Evolutionary conservation across 2,888 invertebrate genomes (phyloP), one percentile per base, ranked within the genome.

Genomic region (Leucania comma): DNA sequence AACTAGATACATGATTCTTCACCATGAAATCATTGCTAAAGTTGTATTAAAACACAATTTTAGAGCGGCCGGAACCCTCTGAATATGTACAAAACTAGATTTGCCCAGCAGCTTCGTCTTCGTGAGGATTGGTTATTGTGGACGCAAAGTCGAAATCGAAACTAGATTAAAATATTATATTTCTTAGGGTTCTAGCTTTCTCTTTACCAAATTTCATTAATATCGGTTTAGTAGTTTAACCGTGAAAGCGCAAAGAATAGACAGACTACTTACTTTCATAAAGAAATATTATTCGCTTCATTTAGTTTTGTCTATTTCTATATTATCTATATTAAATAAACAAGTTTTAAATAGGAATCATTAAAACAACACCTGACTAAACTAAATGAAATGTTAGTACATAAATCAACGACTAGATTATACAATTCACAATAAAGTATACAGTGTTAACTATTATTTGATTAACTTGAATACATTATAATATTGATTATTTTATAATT

Each of bases 371-470:
- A 64, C 51, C 22, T 24, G n/a, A 62, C 48, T 46, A 10, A 51
- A 57, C 38, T 38, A 68, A 62, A 75, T 57, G 1, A 35, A 71
- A 64, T 61, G 17, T 35, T 51, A 59, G 38, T 35, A 48, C 29
- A 72, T 81, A 81, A 78, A 81, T 78, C 72, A 78, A 54, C 14
- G 3, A 22, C 24, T 61, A 32, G n/a, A 64, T 71, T 71, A 61
- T 53, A 70, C 70, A 62, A 48, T 66, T 53, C 64, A 77, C 53
- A 54, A 38, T 71, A 76, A 78, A 67, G 17, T 64, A 54, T 64
- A 76, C 51, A 54, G 71, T 35, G 71, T 46, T 77, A 78, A 81
- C 72, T 58, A 81, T 71, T 77, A 72, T 81, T 71, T 71, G 57
- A 77, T 64, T 64, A 50, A 29, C 3, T 61, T 53, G 64, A 71